Evolutionary conservation across 2,888 invertebrate species (phyloP).

Genomic region (Pseudococcus viburni): DNA sequence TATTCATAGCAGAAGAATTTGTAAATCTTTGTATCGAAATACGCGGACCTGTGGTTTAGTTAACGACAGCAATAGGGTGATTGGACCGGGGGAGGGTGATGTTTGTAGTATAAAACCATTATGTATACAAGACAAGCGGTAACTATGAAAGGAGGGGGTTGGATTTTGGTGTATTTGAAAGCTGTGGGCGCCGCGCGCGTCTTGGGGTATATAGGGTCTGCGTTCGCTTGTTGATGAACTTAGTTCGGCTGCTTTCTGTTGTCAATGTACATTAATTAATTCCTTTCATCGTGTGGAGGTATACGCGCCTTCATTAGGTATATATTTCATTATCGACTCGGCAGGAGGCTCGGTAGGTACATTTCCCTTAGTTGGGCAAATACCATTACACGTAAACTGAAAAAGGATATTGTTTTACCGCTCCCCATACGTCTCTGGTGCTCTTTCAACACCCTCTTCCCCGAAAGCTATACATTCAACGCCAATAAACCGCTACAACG

Average conservation of each 20-base stretch:
- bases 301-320: conserved; percentile 58
- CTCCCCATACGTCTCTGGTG: background rate
- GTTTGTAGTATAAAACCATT: background rate
- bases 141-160: background rate
- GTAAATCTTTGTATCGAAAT: background rate
- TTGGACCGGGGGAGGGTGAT: background rate
- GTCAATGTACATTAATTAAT: conserved; percentile 61
- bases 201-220: background rate
- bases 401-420: background rate
- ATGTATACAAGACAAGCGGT: background rate
- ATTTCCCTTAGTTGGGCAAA: background rate
- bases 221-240: background rate
- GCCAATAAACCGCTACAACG: background rate
- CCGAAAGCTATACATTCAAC: background rate
- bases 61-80: background rate
- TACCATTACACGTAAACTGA: background rate
- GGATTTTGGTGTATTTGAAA: background rate
- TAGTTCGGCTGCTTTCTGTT: conserved; percentile 18
- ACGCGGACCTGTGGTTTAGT: background rate
- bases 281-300: conserved; percentile 49
- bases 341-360: background rate
- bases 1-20: background rate
- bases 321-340: conserved; percentile 61
- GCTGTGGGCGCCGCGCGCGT: background rate
- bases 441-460: background rate